A percentile compares a stretch with the other conserved stretches of the same genome.
phyloP scores from a whole-genome alignment of 2,888 invertebrate species.

The Acheta domesticus region DNA sequence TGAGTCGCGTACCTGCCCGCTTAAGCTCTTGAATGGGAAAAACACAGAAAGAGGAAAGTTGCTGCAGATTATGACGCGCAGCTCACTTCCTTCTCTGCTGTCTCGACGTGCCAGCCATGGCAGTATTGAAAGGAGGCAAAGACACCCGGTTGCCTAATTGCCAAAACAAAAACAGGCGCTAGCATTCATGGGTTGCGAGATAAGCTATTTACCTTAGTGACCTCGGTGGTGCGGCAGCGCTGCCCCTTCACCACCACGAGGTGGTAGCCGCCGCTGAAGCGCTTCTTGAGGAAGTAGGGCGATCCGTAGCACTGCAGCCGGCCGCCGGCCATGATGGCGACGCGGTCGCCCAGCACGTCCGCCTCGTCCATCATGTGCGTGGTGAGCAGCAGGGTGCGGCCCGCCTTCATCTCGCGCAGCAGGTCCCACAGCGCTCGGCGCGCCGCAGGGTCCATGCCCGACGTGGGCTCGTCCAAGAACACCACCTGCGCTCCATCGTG shows the following conservation, averaged over 20 bases:
- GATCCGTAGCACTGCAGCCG: slow-evolving; percentile 71
- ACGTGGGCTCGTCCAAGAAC: slow-evolving; percentile 54
- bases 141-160: no score
- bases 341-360: slow-evolving; percentile 79
- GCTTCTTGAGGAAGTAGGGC: slow-evolving; percentile 70
- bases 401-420: slow-evolving; percentile 66
- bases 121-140: no score
- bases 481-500: slow-evolving; percentile 45
- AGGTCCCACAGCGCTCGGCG: slow-evolving; percentile 69
- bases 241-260: neutral
- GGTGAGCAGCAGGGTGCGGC: slow-evolving; percentile 74
- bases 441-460: slow-evolving; percentile 56
- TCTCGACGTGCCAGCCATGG: no score
- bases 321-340: slow-evolving; percentile 83
- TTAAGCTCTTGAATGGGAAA: no score
- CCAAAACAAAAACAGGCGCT: no score
- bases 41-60: no score
- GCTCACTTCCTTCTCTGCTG: no score
- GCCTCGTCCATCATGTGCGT: slow-evolving; percentile 92
- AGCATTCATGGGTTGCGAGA: no score
- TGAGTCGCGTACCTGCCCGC: no score
- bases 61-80: no score
- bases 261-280: slow-evolving; percentile 55
- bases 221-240: neutral
- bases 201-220: neutral